Conservation (phyloP, 2,113 vertebrate genomes). For the Malaclemys terrapin region DNA sequence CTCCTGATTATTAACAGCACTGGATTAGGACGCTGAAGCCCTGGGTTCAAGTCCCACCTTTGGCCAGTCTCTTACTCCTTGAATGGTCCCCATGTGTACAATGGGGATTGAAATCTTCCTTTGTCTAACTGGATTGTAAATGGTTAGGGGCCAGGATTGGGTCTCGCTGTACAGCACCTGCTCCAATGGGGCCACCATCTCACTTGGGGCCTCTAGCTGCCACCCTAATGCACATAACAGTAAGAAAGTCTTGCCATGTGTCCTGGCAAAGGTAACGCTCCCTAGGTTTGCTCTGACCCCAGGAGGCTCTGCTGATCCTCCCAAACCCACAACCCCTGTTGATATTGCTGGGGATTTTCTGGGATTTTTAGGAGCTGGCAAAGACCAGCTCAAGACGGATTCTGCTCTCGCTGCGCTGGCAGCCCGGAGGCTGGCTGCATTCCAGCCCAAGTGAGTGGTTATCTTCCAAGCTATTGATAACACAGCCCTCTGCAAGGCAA, state of each 20-base stretch:
- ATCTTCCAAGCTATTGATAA: neutral
- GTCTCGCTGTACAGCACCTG: neutral
- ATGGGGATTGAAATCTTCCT: neutral
- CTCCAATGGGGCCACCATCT: neutral
- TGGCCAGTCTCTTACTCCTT: neutral
- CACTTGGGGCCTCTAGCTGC: neutral
- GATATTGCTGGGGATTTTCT: neutral
- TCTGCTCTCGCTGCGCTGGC: neutral
- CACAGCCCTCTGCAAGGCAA: neutral
- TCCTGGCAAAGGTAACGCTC: neutral
- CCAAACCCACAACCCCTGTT: neutral
- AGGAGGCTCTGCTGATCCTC: neutral
- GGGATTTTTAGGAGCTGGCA: neutral
- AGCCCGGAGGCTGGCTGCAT: neutral
- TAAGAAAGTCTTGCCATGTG: neutral
- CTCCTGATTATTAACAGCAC: neutral
- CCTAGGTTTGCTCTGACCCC: neutral
- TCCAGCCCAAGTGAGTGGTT: neutral
- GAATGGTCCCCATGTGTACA: neutral
- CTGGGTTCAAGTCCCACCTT: neutral
- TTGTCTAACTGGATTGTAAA: neutral
- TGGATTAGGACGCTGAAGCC: accelerated
- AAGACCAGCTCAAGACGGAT: neutral
- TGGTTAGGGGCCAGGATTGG: neutral
- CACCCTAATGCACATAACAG: neutral